Conservation (phyloP, 2,797 vertebrate genomes). For the Enteromius trimaculatus region DNA sequence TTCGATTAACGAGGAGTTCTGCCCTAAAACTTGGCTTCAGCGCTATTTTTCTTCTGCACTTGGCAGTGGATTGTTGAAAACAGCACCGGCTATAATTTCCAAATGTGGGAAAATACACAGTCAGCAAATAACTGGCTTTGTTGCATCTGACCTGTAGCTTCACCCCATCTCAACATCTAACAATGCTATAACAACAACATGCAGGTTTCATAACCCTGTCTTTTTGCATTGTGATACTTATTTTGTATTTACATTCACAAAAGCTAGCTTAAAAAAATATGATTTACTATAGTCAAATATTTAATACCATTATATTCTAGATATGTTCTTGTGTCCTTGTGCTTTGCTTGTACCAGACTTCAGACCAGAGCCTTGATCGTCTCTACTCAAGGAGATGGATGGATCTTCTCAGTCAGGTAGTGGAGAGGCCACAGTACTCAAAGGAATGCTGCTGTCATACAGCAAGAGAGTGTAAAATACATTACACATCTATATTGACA, state of each 20-base stretch:
- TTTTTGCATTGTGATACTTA: background rate
- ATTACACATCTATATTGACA: background rate
- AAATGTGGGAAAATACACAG: conserved; percentile 39
- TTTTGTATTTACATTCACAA: background rate
- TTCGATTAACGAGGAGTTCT: background rate
- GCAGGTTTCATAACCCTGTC: background rate
- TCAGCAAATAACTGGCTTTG: conserved; percentile 40
- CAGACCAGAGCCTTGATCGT: background rate
- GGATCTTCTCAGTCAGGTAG: background rate
- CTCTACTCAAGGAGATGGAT: background rate
- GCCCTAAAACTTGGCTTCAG: background rate
- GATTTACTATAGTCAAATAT: background rate
- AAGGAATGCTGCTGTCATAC: background rate
- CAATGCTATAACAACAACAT: background rate
- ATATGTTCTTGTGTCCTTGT: background rate
- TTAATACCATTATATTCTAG: background rate
- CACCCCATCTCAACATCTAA: conserved; percentile 7
- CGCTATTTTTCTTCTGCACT: conserved; percentile 12
- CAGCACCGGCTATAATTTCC: conserved; percentile 25
- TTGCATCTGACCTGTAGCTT: conserved; percentile 15
- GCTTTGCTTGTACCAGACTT: background rate
- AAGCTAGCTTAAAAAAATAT: background rate
- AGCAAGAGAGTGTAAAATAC: background rate
- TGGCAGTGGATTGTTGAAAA: conserved; percentile 14
- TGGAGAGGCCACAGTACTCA: conserved; percentile 6